phyloP scores from a whole-genome alignment of 2,888 invertebrate genomes.

The Mythimna lalbum region DNA sequence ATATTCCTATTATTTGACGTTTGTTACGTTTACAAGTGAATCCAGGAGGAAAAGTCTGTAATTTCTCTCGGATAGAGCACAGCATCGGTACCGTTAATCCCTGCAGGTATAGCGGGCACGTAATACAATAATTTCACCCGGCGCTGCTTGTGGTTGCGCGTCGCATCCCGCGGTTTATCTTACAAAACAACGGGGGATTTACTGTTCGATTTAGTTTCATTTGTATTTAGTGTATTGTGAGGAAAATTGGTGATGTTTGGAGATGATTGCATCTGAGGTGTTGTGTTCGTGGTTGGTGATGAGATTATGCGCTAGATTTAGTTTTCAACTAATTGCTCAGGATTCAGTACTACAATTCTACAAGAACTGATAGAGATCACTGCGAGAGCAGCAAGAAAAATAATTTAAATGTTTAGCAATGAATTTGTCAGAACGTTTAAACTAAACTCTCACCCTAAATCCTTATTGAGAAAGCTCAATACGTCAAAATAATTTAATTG shows the following conservation, averaged over 20 bases:
- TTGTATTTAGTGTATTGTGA: constrained; percentile 30
- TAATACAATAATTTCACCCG: constrained; percentile 49
- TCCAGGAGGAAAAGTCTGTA: constrained; percentile 25
- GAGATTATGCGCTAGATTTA: too few relatives aligned
- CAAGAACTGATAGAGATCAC: too few relatives aligned
- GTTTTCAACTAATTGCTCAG: too few relatives aligned
- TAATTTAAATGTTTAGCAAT: background rate
- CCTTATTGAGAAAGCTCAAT: too few relatives aligned
- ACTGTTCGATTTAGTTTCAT: constrained; percentile 56
- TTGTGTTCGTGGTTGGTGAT: background rate
- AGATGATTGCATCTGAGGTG: background rate
- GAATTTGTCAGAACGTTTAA: background rate
- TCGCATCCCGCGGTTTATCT: constrained; percentile 58
- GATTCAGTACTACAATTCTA: too few relatives aligned
- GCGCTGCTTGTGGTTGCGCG: constrained; percentile 60
- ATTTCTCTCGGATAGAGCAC: constrained; percentile 43
- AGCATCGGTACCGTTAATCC: constrained; percentile 59
- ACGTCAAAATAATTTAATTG: background rate
- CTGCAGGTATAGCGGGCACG: constrained; percentile 57
- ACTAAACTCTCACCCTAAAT: too few relatives aligned
- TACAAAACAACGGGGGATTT: constrained; percentile 58
- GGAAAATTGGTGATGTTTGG: background rate
- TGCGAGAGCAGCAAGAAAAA: background rate
- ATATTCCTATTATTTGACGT: background rate
- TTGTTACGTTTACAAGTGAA: constrained; percentile 21